Percentiles rank a stretch among this genome's conserved stretches.
Evolutionary conservation across 2,888 invertebrate genomes (phyloP).

Genomic region (Drosophila limbata): DNA sequence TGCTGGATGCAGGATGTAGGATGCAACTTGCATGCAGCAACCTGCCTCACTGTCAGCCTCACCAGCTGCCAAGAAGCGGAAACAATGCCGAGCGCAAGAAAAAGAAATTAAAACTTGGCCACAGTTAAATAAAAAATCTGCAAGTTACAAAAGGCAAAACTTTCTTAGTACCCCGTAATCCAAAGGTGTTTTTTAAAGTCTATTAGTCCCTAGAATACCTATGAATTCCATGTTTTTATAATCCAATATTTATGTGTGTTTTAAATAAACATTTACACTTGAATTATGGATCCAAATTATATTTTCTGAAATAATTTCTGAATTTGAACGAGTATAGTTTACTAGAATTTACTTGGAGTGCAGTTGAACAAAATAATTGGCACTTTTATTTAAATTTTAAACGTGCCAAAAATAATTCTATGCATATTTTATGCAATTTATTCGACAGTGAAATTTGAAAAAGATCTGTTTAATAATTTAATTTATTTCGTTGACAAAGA

Average conservation of each 20-base stretch:
- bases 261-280: background rate
- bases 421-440: too few relatives aligned
- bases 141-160: slow-evolving; percentile 48
- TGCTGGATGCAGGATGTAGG: slow-evolving; percentile 24
- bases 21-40: slow-evolving; percentile 33
- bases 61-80: slow-evolving; percentile 56
- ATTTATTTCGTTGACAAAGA: too few relatives aligned
- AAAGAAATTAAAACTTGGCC: slow-evolving; percentile 74
- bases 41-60: slow-evolving; percentile 20
- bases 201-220: slow-evolving; percentile 10
- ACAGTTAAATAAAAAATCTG: slow-evolving; percentile 66
- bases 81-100: slow-evolving; percentile 65
- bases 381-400: too few relatives aligned
- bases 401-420: too few relatives aligned
- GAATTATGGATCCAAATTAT: background rate
- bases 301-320: background rate
- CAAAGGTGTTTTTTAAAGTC: slow-evolving; percentile 10
- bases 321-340: too few relatives aligned
- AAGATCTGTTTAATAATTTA: too few relatives aligned
- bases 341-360: too few relatives aligned
- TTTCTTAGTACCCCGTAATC: slow-evolving; percentile 54
- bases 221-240: background rate
- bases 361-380: too few relatives aligned
- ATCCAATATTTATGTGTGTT: background rate
- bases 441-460: too few relatives aligned